Base-by-base conservation (phyloP, 2,888 invertebrate species). In the Carpatolechia fugitivella region DNA sequence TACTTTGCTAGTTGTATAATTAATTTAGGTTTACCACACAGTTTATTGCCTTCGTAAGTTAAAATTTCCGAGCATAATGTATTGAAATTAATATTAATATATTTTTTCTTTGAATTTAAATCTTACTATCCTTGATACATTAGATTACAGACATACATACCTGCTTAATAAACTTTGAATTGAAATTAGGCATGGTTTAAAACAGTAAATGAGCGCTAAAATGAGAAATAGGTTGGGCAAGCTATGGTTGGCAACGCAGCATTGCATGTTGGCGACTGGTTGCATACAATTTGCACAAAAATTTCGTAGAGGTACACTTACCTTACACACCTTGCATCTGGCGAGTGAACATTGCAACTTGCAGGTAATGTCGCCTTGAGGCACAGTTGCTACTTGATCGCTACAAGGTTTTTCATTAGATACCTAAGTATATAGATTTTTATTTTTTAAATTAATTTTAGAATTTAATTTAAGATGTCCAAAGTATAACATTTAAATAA, bases 281-380 rank as follows among this genome's bases (percentile, higher is more conserved):
- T 50, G 50, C 50, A 29, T 50, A 50, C 38, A 40, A 36, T 36
- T 31, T 33, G 36, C 38, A 44, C 46, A 54, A 56, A 56, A 56
- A 44, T 56, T 52, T 57, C 52, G 52, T 41, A n/a, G n/a, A n/a
- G n/a, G n/a, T n/a, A 18, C 36, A 47, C 40, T 41, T 41, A 40
- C 40, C 18, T 6, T 16, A 40, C 16, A 10, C 36, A 13, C n/a
- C 13, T 44, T 50, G 38, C 50, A 41, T 56, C 47, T 36, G 33
- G 40, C 40, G 18, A 3, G 47, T 46, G 24, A 24, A 24, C 24
- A 63, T 69, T 72, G 70, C 72, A 70, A 49, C 10, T 68, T 47
- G 47, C 47, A 47, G 18, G 40, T 44, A 18, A 47, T 30, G 33
- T 48, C 40, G 18, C 6, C 40, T 6, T n/a, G 44, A 20, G 16